These are phyloP conservation scores for Tyria jacobaeae DNA, from an alignment of 2,888 invertebrate genomes.

Conservation along the genomic window DNA sequence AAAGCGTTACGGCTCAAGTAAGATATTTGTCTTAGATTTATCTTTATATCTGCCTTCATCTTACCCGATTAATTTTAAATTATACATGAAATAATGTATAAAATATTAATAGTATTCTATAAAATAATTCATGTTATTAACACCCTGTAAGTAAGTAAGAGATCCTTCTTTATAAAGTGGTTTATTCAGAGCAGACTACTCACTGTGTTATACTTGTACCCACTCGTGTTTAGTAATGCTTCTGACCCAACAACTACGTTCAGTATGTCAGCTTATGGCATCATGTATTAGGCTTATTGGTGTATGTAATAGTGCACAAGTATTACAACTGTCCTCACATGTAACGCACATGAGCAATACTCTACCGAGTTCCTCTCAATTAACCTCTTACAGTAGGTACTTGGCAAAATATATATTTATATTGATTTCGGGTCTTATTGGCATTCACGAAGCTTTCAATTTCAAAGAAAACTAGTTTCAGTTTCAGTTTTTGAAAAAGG, in stretches of 20 bases:
- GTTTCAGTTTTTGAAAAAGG: neutral
- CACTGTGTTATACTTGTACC: neutral
- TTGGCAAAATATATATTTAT: conserved; percentile 6
- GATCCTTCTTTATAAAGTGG: neutral
- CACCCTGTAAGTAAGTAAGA: too few relatives aligned
- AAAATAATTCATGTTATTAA: too few relatives aligned
- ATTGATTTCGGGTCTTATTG: neutral
- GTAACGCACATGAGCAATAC: conserved; percentile 10
- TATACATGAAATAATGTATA: too few relatives aligned
- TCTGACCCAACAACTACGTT: conserved; percentile 5
- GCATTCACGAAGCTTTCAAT: neutral
- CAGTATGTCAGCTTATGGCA: conserved; percentile 18
- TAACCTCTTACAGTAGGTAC: conserved; percentile 3
- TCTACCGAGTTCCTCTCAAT: neutral
- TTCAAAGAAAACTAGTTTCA: conserved; percentile 1
- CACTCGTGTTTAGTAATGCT: conserved; percentile 6
- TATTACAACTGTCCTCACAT: conserved; percentile 16
- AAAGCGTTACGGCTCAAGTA: too few relatives aligned
- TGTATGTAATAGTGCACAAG: conserved; percentile 18
- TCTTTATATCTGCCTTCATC: too few relatives aligned
- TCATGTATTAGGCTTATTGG: conserved; percentile 21
- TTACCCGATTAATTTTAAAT: too few relatives aligned
- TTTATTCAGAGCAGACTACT: neutral
- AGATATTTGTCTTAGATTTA: too few relatives aligned
- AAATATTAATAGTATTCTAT: too few relatives aligned